phyloP scores from a whole-genome alignment of 2,797 vertebrate genomes.

The Macrochelys suwanniensis region DNA sequence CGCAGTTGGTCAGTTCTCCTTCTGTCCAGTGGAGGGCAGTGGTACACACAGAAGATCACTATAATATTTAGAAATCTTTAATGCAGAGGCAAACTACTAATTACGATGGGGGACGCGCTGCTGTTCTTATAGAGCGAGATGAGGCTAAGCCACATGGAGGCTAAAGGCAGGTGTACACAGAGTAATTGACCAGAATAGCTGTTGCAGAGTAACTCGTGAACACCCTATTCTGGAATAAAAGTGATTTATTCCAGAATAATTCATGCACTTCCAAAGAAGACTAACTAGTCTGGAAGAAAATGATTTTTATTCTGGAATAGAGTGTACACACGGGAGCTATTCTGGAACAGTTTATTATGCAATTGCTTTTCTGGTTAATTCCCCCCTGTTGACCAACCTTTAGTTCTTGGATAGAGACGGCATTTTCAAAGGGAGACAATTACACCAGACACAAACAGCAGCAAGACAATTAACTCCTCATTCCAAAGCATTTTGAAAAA shows the following conservation, averaged over 20 bases:
- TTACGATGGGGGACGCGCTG: background rate
- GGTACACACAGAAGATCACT: background rate
- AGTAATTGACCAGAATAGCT: background rate
- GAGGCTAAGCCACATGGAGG: slow-evolving; percentile 37
- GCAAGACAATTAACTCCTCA: slow-evolving; percentile 54
- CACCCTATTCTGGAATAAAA: background rate
- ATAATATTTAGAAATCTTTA: background rate
- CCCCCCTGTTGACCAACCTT: background rate
- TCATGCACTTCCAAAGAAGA: background rate
- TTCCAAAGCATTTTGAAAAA: slow-evolving; percentile 58
- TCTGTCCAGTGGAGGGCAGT: background rate
- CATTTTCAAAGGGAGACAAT: slow-evolving; percentile 29
- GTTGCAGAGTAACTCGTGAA: background rate
- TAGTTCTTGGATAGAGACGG: background rate
- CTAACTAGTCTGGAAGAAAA: background rate
- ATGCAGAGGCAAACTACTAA: background rate
- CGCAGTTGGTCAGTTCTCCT: background rate
- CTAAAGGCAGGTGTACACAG: background rate
- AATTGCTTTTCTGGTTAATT: background rate
- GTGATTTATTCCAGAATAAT: background rate
- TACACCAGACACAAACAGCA: slow-evolving; percentile 17
- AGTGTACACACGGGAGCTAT: accelerated
- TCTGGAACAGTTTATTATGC: background rate
- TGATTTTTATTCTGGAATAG: background rate
- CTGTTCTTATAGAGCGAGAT: slow-evolving; percentile 1